phyloP scores from a whole-genome alignment of 37 sponge, comb jelly and placozoan species.

The Cladorhizidae sp. region DNA sequence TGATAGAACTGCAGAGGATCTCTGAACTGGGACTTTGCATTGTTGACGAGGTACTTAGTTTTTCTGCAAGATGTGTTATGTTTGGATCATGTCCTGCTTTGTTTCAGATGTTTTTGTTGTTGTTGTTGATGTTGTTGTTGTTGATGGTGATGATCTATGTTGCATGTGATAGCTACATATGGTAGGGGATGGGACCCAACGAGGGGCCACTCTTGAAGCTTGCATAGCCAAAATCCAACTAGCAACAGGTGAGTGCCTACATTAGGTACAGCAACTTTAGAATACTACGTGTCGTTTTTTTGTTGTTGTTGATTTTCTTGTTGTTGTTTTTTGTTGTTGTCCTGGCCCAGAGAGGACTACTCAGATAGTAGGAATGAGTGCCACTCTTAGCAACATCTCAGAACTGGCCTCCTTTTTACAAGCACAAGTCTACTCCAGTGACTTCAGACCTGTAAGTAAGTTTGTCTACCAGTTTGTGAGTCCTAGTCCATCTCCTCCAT shows the following conservation, averaged over 20 bases:
- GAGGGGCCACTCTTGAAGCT: conserved; percentile 90
- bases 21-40: conserved; percentile 82
- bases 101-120: too few relatives aligned
- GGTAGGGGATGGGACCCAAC: conserved; percentile 87
- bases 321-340: conserved; percentile 7
- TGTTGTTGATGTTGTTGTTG: not conserved
- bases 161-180: conserved; percentile 80
- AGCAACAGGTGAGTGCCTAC: conserved; percentile 8
- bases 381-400: conserved; percentile 86
- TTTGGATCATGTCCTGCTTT: not conserved
- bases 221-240: conserved; percentile 82
- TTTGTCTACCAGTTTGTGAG: not conserved
- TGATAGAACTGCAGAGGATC: conserved; percentile 73
- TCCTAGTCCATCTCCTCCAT: not conserved
- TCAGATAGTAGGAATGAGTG: conserved; percentile 95
- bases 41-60: conserved; percentile 76
- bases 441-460: conserved; percentile 87
- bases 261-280: too few relatives aligned
- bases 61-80: not conserved
- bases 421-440: conserved; percentile 67
- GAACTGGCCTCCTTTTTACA: conserved; percentile 78
- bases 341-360: conserved; percentile 13
- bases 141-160: not conserved
- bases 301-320: too few relatives aligned
- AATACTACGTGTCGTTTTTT: too few relatives aligned